Evolutionary conservation across 2,113 vertebrate genomes (phyloP).

Genomic region (Nesogale talazaci): DNA sequence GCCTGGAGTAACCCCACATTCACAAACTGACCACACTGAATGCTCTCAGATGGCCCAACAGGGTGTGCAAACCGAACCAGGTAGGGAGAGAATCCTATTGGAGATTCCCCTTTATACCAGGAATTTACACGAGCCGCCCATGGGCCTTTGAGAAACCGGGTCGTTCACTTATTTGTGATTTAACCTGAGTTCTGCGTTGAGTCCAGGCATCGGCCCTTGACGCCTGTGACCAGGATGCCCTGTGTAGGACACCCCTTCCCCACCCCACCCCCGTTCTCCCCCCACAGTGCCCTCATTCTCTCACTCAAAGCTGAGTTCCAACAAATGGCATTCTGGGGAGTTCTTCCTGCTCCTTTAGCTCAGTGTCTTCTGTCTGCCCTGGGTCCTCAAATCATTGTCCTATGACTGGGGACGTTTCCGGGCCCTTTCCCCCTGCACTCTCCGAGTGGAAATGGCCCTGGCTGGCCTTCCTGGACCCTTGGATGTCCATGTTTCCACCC

Average conservation of each 20-base stretch:
- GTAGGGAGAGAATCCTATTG: background rate
- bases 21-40: no score
- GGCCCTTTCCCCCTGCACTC: background rate
- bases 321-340: background rate
- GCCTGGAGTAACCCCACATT: rapidly evolving
- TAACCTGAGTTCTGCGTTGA: background rate
- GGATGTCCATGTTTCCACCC: background rate
- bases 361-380: background rate
- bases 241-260: no score
- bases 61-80: background rate
- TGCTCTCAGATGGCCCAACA: rapidly evolving
- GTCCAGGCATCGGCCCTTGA: rapidly evolving
- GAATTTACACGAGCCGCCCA: background rate
- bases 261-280: no score
- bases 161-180: background rate
- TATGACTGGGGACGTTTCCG: background rate
- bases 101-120: background rate
- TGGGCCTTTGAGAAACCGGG: rapidly evolving
- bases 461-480: background rate
- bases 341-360: background rate
- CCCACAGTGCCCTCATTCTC: rapidly evolving
- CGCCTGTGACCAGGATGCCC: background rate
- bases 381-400: background rate
- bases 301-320: no score
- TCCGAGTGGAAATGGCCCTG: background rate